These are phyloP conservation scores for Tetheella fluctuosa DNA, from an alignment of 2,888 invertebrate genomes.

Conservation along the genomic window DNA sequence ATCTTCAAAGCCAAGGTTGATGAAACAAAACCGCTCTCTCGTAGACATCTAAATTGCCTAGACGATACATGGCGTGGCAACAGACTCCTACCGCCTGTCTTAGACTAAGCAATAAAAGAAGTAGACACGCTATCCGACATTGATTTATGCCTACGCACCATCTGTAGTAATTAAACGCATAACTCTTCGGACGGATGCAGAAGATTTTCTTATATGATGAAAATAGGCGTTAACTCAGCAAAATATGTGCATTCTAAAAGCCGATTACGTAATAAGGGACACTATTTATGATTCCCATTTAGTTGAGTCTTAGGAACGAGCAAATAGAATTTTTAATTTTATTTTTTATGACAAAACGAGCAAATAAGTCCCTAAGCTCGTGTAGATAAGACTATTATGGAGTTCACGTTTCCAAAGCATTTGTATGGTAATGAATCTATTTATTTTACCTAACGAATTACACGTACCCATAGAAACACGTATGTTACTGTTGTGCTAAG, in stretches of 20 bases:
- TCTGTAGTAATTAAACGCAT: neutral
- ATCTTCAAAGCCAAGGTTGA: slow-evolving; percentile 51
- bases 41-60: slow-evolving; percentile 8
- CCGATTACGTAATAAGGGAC: neutral
- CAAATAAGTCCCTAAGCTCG: neutral
- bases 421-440: neutral
- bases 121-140: slow-evolving; percentile 19
- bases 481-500: neutral
- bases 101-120: slow-evolving; percentile 29
- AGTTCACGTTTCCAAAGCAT: neutral
- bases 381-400: neutral
- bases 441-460: neutral
- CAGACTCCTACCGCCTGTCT: slow-evolving; percentile 15
- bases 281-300: no score
- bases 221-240: neutral
- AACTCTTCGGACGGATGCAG: neutral
- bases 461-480: slow-evolving; percentile 2
- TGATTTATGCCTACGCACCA: slow-evolving; percentile 25
- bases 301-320: neutral
- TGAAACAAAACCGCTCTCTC: slow-evolving; percentile 27
- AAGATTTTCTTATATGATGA: neutral
- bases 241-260: neutral
- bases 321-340: no score
- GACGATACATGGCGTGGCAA: slow-evolving; percentile 27
- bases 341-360: neutral